Evolutionary conservation across 2,888 invertebrate species (phyloP).

Genomic region (Scelioninae gen. 1): DNA sequence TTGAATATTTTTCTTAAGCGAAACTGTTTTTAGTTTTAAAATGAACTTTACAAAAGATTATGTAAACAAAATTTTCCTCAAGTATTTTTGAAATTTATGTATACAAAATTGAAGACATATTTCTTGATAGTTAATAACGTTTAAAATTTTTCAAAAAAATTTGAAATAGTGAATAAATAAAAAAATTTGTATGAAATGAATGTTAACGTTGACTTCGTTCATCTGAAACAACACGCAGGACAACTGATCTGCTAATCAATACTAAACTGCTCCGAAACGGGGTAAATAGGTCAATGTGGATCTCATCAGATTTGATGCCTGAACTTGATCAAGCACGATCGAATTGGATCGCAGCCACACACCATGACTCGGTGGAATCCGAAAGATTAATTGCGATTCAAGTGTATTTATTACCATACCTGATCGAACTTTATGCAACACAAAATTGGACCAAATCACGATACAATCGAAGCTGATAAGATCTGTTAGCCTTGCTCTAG

Average conservation of each 20-base stretch:
- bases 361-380: slow-evolving; percentile 20
- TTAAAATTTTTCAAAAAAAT: no score
- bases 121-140: no score
- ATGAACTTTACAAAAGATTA: no score
- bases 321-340: slow-evolving; percentile 42
- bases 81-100: no score
- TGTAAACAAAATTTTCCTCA: no score
- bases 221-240: slow-evolving; percentile 3
- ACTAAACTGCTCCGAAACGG: slow-evolving; percentile 21
- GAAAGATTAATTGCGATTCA: slow-evolving; percentile 29
- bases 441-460: neutral
- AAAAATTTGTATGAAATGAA: neutral
- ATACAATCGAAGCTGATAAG: neutral
- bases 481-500: neutral
- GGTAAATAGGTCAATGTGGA: slow-evolving; percentile 59
- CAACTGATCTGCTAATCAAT: slow-evolving; percentile 45
- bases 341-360: slow-evolving; percentile 29
- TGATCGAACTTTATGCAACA: neutral
- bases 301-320: slow-evolving; percentile 51
- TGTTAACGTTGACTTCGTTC: neutral
- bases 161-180: neutral
- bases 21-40: no score
- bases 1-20: no score
- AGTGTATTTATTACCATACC: slow-evolving; percentile 20
- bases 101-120: no score